phyloP scores from a whole-genome alignment of 1,140 invertebrate species.

The Drosophila melanogaster region DNA sequence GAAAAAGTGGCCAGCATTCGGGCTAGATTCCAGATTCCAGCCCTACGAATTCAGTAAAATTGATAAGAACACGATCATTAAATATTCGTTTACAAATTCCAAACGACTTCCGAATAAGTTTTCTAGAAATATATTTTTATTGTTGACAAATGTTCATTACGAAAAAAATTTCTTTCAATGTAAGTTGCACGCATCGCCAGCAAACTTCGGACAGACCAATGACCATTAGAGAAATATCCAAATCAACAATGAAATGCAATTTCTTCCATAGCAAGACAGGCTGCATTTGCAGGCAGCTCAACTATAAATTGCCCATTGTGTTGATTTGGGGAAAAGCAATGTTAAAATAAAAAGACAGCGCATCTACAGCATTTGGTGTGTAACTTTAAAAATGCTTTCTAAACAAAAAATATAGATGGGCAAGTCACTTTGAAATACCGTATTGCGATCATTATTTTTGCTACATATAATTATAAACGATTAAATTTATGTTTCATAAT shows the following conservation, averaged over 20 bases:
- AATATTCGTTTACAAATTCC: too few species aligned
- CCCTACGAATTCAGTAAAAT: too few species aligned
- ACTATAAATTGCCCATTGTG: conserved; percentile 5
- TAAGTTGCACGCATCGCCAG: neutral
- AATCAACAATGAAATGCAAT: conserved; percentile 62
- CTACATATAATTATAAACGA: too few species aligned
- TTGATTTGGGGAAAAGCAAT: conserved; percentile 11
- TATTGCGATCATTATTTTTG: neutral
- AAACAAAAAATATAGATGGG: neutral
- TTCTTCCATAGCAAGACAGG: conserved; percentile 13
- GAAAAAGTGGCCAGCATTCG: neutral
- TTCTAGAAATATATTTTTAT: too few species aligned
- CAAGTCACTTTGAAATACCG: neutral
- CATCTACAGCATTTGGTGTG: neutral
- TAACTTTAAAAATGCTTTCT: neutral
- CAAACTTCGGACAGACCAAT: conserved; percentile 7
- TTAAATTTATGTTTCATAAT: too few species aligned
- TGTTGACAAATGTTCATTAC: too few species aligned
- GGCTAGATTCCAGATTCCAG: neutral
- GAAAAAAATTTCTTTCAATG: neutral
- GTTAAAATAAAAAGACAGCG: neutral
- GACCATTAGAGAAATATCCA: conserved; percentile 49
- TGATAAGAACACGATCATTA: too few species aligned
- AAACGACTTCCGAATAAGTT: too few species aligned
- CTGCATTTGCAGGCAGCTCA: neutral